Conservation (phyloP, 2,888 invertebrate genomes). For the Ischnus inquisitorius region DNA sequence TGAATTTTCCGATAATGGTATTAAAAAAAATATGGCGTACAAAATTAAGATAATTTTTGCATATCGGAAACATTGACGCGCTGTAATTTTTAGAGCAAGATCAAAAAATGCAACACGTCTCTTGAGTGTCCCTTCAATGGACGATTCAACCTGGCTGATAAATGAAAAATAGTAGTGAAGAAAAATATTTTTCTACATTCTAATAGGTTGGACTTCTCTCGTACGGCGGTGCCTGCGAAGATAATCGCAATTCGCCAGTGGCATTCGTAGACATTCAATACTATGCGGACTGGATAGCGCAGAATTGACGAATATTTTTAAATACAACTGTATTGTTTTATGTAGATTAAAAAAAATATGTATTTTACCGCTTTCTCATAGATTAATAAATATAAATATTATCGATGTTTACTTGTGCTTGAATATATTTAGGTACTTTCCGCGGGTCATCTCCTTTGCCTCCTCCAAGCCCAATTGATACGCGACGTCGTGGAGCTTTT, state of each 20-base stretch:
- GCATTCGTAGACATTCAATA: conserved; percentile 92
- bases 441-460: conserved; percentile 98
- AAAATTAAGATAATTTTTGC: no score
- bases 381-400: conserved; percentile 50
- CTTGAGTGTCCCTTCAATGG: no score
- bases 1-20: no score
- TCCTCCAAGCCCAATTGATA: conserved; percentile 98
- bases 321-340: background rate
- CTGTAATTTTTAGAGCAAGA: no score
- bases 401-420: conserved; percentile 80
- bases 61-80: no score
- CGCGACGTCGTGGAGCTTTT: conserved; percentile 96
- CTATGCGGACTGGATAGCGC: conserved; percentile 91
- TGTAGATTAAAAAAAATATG: conserved; percentile 64
- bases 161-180: no score
- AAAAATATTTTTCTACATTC: conserved; percentile 27
- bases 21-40: no score
- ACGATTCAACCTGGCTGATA: no score
- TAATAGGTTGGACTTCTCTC: conserved; percentile 92
- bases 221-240: conserved; percentile 93
- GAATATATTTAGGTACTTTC: conserved; percentile 96
- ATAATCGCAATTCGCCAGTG: conserved; percentile 90
- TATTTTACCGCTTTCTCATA: conserved; percentile 50
- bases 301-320: conserved; percentile 86
- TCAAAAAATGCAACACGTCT: no score